A percentile compares a stretch with the other conserved stretches of the same genome.
Conservation (phyloP, 2,113 vertebrate species). For the Petromus typicus region DNA sequence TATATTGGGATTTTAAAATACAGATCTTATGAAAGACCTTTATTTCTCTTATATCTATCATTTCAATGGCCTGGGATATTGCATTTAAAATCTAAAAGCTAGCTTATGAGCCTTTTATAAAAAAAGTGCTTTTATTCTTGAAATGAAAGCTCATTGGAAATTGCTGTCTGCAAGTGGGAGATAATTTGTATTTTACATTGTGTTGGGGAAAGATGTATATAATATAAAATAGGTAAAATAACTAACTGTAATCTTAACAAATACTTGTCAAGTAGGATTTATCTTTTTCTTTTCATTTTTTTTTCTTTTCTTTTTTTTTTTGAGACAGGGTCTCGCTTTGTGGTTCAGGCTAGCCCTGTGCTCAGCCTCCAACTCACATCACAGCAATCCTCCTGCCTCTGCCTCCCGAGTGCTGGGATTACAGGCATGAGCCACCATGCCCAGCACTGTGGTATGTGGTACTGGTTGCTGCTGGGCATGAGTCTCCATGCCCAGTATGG, state of each 20-base stretch:
- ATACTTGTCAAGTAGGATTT: neutral
- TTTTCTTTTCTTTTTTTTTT: too few relatives aligned
- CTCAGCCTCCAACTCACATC: too few relatives aligned
- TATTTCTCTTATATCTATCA: constrained; percentile 38
- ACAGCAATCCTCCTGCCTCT: too few relatives aligned
- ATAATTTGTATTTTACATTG: constrained; percentile 36
- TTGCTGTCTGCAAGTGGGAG: constrained; percentile 30
- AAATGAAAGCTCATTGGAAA: constrained; percentile 55
- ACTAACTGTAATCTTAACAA: neutral
- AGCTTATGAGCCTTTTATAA: constrained; percentile 26
- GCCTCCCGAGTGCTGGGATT: too few relatives aligned
- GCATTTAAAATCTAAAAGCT: constrained; percentile 62
- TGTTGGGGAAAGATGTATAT: neutral
- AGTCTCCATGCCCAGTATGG: too few relatives aligned
- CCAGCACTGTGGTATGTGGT: too few relatives aligned
- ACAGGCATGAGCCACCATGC: too few relatives aligned
- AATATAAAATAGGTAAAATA: constrained; percentile 12
- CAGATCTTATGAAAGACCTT: constrained; percentile 30
- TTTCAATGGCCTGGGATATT: constrained; percentile 32
- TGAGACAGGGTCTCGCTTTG: too few relatives aligned
- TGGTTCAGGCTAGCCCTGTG: too few relatives aligned
- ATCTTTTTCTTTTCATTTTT: too few relatives aligned
- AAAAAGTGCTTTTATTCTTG: constrained; percentile 46
- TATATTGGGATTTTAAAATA: constrained; percentile 42
- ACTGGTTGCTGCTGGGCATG: too few relatives aligned